These are phyloP conservation scores for Halictus quadricinctus DNA, from an alignment of 2,888 invertebrate genomes.

Conservation along the genomic window DNA sequence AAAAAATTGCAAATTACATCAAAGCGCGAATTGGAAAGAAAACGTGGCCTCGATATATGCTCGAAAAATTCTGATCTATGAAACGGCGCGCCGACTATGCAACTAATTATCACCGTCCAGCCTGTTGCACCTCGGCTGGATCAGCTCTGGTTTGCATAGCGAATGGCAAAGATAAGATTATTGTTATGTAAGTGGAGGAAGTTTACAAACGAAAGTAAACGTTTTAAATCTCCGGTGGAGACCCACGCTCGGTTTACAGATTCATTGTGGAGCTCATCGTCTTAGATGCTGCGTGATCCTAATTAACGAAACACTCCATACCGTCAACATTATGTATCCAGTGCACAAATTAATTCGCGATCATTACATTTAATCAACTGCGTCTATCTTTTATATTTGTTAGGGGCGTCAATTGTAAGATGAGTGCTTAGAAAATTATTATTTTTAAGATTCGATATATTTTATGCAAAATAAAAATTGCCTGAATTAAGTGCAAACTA, in stretches of 20 bases:
- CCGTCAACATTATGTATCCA: too few relatives aligned
- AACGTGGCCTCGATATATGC: conserved; percentile 10
- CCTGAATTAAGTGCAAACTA: too few relatives aligned
- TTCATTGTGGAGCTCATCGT: neutral
- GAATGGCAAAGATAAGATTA: conserved; percentile 67
- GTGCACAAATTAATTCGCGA: neutral
- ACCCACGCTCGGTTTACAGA: neutral
- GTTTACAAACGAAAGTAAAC: conserved; percentile 64
- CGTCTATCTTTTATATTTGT: neutral
- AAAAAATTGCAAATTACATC: neutral
- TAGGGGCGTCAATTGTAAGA: too few relatives aligned
- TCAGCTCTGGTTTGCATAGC: conserved; percentile 60
- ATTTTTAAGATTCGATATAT: too few relatives aligned
- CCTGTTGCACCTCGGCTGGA: conserved; percentile 49
- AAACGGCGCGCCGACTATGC: conserved; percentile 40
- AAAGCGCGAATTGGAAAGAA: neutral
- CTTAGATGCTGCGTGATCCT: neutral
- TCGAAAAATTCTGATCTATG: conserved; percentile 9
- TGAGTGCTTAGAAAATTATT: too few relatives aligned
- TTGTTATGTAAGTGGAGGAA: conserved; percentile 64
- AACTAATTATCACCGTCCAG: conserved; percentile 43
- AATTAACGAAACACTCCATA: neutral
- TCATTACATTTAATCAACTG: too few relatives aligned
- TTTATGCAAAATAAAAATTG: too few relatives aligned
- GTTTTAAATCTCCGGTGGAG: conserved; percentile 23